Evolutionary conservation across 2,113 vertebrate genomes (phyloP).

Genomic region (Apeltes quadracus): DNA sequence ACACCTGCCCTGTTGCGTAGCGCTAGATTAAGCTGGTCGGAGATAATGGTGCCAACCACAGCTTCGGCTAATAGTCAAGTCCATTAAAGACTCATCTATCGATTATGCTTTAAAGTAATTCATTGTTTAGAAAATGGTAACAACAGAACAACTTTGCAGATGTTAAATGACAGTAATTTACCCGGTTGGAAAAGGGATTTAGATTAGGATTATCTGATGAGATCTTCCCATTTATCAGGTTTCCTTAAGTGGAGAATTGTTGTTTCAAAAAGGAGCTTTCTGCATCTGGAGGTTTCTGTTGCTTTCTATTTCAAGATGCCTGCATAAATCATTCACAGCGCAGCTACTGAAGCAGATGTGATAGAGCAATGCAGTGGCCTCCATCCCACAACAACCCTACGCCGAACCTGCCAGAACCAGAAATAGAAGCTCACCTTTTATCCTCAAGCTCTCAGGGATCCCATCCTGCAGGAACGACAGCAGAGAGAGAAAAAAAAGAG

Average conservation of each 20-base stretch:
- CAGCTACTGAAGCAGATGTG: not conserved
- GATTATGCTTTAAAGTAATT: not conserved
- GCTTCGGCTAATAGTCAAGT: not conserved
- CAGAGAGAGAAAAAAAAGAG: slow-evolving; percentile 28
- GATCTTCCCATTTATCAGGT: not conserved
- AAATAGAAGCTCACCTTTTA: slow-evolving; percentile 76
- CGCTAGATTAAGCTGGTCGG: not conserved
- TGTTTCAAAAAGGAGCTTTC: slow-evolving; percentile 1
- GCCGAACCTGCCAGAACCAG: not conserved
- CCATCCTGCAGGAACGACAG: slow-evolving; percentile 72
- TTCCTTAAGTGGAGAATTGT: slow-evolving; percentile 13
- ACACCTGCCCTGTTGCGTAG: not conserved
- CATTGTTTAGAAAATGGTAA: not conserved
- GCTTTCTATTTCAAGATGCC: not conserved
- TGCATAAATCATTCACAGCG: not conserved
- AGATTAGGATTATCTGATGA: slow-evolving; percentile 5
- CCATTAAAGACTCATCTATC: not conserved
- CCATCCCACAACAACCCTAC: not conserved
- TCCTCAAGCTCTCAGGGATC: slow-evolving; percentile 72
- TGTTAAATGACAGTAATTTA: not conserved
- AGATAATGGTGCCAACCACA: slow-evolving; percentile 16
- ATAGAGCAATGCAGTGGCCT: not conserved
- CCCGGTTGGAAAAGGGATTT: not conserved
- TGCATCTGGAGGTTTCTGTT: not conserved
- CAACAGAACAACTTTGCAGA: not conserved